Base-by-base conservation (phyloP, 2,888 invertebrate species). In the Holacanthella duospinosa region DNA sequence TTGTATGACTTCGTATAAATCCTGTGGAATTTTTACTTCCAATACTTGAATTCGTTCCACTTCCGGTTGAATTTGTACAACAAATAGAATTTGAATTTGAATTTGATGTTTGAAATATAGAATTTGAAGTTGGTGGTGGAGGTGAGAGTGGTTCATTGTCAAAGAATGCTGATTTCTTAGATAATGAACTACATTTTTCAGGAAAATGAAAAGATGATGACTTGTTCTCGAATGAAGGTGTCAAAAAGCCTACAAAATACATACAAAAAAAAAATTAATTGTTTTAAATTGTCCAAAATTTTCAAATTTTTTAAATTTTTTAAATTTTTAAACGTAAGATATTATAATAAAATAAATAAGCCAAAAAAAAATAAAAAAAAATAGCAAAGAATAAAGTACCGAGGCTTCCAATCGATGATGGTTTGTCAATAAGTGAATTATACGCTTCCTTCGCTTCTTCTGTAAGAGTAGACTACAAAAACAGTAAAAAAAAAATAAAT, bases 391-490 rank as follows among this genome's bases (percentile, higher is more conserved):
- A n/a, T n/a, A n/a, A n/a, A 61, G 43, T 70, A 71, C 71, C 71
- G 59, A 73, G 66, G 57, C 68, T 68, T 44, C 69, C 72, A 26
- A 74, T 68, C 25, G 74, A 70, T 55, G 86, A 85, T 67, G 86
- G 85, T 68, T 86, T 83, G 76, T 94, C 93, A 61, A 97, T 92
- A 60, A 97, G 81, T 74, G 89, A 87, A 75, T 90, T 88, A 80
- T 97, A 97, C 0, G 93, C 96, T 75, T 89, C 85, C 76, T 91
- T 92, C 56, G 93, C 89, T 77, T 93, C 92, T 74, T 88, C 87
- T 24, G 90, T 89, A 73, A 93, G 82, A 29, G 87, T 86, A 29
- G 86, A 85, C 91, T 92, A 58, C 56, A 36, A 21, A 60, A 61
- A 68, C n/a, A n/a, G n/a, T 56, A 65, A 43, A 63, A 60, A 63